phyloP scores from a whole-genome alignment of 1,140 invertebrate species.

The Sinonovacula constricta region DNA sequence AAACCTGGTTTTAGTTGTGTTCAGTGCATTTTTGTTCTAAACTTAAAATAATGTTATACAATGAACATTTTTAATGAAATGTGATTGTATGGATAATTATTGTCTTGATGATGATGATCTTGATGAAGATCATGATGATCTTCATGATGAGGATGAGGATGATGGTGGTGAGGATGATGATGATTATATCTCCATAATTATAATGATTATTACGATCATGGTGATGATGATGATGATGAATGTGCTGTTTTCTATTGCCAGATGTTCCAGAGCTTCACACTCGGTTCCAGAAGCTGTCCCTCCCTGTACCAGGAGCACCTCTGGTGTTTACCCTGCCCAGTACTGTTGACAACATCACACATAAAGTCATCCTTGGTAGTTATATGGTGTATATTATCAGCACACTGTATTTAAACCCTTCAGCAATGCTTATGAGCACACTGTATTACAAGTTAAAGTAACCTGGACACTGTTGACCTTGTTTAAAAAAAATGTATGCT shows the following conservation, averaged over 20 bases:
- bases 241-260: constrained; percentile 38
- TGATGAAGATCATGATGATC: background rate
- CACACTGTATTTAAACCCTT: background rate
- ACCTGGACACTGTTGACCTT: too few species aligned
- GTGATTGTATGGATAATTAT: too few species aligned
- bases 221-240: background rate
- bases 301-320: constrained; percentile 60
- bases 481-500: too few species aligned
- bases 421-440: too few species aligned
- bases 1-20: too few species aligned
- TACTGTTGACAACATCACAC: constrained; percentile 60
- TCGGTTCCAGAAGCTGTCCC: constrained; percentile 62
- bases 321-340: constrained; percentile 64
- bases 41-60: too few species aligned
- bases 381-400: background rate
- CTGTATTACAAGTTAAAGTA: too few species aligned
- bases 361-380: constrained; percentile 64
- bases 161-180: too few species aligned
- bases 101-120: background rate
- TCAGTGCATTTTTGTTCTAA: too few species aligned
- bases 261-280: constrained; percentile 65
- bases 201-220: background rate
- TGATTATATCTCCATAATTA: too few species aligned
- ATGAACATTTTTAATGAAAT: too few species aligned
- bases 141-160: too few species aligned